phyloP scores from a whole-genome alignment of 2,797 vertebrate genomes.

The Hypotaenidia okinawae region DNA sequence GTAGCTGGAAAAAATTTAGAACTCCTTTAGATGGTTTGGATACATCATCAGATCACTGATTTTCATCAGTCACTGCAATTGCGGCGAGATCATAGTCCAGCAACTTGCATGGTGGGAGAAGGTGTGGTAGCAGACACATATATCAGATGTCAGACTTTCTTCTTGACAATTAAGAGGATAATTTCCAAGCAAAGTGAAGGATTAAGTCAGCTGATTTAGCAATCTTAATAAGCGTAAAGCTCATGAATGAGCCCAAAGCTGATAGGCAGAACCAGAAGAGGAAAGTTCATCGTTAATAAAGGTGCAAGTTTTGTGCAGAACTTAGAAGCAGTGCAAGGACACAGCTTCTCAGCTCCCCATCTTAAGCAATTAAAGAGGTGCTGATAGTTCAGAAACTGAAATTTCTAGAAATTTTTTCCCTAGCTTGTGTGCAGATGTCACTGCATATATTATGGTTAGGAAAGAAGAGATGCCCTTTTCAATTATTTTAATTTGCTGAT shows the following conservation, averaged over 20 bases:
- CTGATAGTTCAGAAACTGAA: background rate
- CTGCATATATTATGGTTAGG: background rate
- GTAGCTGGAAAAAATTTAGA: slow-evolving; percentile 56
- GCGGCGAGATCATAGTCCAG: slow-evolving; percentile 57
- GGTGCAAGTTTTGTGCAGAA: slow-evolving; percentile 32
- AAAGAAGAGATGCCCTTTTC: background rate
- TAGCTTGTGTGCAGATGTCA: background rate
- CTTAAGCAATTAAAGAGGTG: slow-evolving; percentile 21
- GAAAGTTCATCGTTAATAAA: slow-evolving; percentile 52
- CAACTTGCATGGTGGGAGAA: slow-evolving; percentile 28
- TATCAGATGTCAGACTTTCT: slow-evolving; percentile 49
- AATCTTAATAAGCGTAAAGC: slow-evolving; percentile 36
- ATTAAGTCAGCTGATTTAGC: slow-evolving; percentile 66
- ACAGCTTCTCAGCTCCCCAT: slow-evolving; percentile 3
- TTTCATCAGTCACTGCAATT: slow-evolving; percentile 63
- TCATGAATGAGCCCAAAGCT: slow-evolving; percentile 54
- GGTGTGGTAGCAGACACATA: slow-evolving; percentile 35
- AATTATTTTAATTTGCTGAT: background rate
- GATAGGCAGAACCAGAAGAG: slow-evolving; percentile 55
- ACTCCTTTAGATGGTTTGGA: slow-evolving; percentile 67
- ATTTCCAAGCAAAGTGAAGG: slow-evolving; percentile 69
- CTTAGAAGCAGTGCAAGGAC: background rate
- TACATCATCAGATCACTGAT: slow-evolving; percentile 68
- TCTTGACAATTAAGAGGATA: slow-evolving; percentile 61
- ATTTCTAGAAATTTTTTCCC: background rate